Evolutionary conservation across 2,797 vertebrate genomes (phyloP), one percentile per base, ranked within the genome.

Genomic region (Spea hammondii): DNA sequence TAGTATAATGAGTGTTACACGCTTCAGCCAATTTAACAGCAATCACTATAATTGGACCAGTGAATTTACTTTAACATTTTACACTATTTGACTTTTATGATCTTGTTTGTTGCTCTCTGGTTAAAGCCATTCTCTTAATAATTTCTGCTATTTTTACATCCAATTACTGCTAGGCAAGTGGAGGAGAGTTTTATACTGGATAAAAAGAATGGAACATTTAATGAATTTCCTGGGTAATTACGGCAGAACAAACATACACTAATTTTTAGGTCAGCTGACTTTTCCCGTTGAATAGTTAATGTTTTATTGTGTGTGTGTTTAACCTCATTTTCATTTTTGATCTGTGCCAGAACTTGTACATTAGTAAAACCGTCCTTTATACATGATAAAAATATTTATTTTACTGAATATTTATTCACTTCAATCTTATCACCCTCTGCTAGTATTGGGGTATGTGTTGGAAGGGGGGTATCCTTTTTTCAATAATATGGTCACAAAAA

Each of bases 71-170:
- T 44, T 44, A 11, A 53, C 60, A n/a, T 48, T 9, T 74, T 64
- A 74, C 57, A 48, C 47, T 50, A 50, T 10, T 51, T 73, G 72
- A 50, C 72, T 32, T 64, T 47, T 45, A 59, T 62, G 59, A 65
- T 51, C 72, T 60, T 17, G 46, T 50, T 72, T 49, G 70, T 49
- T 48, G 44, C 60, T 60, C 46, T 45, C 44, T 47, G 55, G 13
- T 60, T 46, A 48, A 46, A 49, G 45, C 45, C 10, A 17, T 8
- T 74, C 49, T 44, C 48, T 51, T 51, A 49, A 47, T 65, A 74
- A 74, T 74, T 74, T 73, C 55, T 73, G 46, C 45, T 72, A 59
- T 73, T 65, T 74, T 74, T 13, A 74, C 59, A 44, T 51, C 47
- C 9, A 74, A 65, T 65, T 74, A 74, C 49, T 51, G 14, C 7